phyloP scores from a whole-genome alignment of 2,113 vertebrate species.

The Monarcha castaneiventris region DNA sequence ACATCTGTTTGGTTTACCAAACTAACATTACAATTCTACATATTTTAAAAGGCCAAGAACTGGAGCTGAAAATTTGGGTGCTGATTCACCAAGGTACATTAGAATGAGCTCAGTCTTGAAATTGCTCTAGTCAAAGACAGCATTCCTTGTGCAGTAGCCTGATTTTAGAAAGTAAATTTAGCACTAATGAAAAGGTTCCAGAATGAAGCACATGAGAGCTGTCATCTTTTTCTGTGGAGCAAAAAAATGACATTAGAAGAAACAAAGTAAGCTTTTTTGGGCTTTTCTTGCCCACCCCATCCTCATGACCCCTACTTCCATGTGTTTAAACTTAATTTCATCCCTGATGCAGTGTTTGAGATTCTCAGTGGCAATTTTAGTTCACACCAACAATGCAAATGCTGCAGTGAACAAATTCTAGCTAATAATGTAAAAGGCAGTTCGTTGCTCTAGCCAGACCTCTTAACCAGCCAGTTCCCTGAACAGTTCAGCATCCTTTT shows the following conservation, averaged over 20 bases:
- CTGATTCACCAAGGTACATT: background rate
- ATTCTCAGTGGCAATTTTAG: background rate
- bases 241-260: background rate
- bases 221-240: background rate
- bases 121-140: background rate
- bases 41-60: background rate
- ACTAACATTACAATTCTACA: background rate
- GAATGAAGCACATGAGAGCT: background rate
- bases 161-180: conserved; percentile 31
- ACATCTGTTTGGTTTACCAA: background rate
- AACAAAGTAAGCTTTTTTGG: background rate
- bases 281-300: background rate
- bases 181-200: background rate
- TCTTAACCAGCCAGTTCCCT: background rate
- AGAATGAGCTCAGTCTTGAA: background rate
- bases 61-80: background rate
- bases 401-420: background rate
- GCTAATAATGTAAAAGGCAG: background rate
- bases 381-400: background rate
- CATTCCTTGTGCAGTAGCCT: background rate
- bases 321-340: background rate
- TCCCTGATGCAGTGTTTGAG: background rate
- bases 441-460: background rate
- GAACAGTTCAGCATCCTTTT: background rate
- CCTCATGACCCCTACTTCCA: background rate